phyloP scores from a whole-genome alignment of 2,797 vertebrate genomes.

The Phyllotis vaccarum region DNA sequence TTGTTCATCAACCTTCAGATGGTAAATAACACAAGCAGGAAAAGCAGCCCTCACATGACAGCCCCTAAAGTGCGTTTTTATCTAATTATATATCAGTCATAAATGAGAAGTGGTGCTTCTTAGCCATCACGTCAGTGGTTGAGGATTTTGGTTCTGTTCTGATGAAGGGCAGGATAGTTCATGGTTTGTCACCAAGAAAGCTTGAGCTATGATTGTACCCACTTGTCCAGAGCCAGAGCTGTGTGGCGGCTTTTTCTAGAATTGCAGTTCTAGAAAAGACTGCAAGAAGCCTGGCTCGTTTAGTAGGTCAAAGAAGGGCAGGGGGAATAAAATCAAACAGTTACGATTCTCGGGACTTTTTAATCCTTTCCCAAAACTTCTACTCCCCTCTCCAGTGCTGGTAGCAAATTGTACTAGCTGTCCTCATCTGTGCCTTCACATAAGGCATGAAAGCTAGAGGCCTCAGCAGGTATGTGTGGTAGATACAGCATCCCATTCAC shows the following conservation, averaged over 20 bases:
- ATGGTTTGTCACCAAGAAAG: background rate
- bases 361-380: background rate
- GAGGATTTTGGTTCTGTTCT: background rate
- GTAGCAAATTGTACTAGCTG: background rate
- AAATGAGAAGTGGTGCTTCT: background rate
- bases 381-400: fast-evolving
- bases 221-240: background rate
- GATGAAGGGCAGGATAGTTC: background rate
- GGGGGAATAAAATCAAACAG: background rate
- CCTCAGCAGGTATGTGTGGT: background rate
- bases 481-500: background rate
- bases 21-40: slow-evolving; percentile 1
- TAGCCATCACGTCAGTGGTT: background rate
- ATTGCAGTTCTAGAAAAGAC: background rate
- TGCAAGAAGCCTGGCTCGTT: fast-evolving
- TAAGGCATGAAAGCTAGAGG: background rate
- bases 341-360: background rate
- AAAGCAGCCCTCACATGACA: background rate
- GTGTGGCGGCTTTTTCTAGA: background rate
- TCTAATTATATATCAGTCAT: background rate
- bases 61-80: background rate
- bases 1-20: background rate
- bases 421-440: background rate
- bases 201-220: background rate
- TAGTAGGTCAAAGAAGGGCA: background rate